These are phyloP conservation scores for Ephialtes manifestator DNA, from an alignment of 2,888 invertebrate genomes.

Conservation along the genomic window DNA sequence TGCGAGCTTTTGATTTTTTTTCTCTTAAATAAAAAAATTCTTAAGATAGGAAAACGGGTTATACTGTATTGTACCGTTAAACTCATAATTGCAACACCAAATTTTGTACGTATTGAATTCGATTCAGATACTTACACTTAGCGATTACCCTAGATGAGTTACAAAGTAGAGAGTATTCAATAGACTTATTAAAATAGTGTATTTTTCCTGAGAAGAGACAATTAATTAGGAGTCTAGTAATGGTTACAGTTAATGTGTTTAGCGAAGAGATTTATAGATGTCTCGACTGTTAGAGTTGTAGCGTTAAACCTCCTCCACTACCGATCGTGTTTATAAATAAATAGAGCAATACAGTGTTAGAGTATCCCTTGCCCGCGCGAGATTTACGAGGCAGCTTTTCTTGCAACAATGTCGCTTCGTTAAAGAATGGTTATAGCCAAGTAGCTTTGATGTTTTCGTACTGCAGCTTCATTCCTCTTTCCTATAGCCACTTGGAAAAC, in stretches of 20 bases:
- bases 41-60: background rate
- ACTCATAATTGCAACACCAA: constrained; percentile 13
- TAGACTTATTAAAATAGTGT: constrained; percentile 15
- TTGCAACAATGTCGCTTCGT: constrained; percentile 34
- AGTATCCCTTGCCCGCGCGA: background rate
- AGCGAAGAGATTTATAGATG: constrained; percentile 54
- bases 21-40: constrained; percentile 6
- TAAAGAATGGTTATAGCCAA: constrained; percentile 28
- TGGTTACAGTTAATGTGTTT: constrained; percentile 13
- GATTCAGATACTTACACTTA: background rate
- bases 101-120: background rate
- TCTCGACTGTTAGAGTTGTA: constrained; percentile 37
- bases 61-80: background rate
- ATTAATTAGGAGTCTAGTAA: constrained; percentile 32
- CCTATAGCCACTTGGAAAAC: constrained; percentile 20
- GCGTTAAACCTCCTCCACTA: constrained; percentile 39
- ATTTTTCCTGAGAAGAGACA: constrained; percentile 9
- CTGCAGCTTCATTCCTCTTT: constrained; percentile 32
- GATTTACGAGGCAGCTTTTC: constrained; percentile 50
- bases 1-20: constrained; percentile 33
- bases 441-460: constrained; percentile 37
- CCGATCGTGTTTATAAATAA: constrained; percentile 33
- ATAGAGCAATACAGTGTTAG: constrained; percentile 4
- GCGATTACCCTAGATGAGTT: constrained; percentile 1
- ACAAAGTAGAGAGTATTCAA: constrained; percentile 12